These are phyloP conservation scores for Pantala flavescens DNA, from an alignment of 1,140 invertebrate genomes.

Conservation along the genomic window DNA sequence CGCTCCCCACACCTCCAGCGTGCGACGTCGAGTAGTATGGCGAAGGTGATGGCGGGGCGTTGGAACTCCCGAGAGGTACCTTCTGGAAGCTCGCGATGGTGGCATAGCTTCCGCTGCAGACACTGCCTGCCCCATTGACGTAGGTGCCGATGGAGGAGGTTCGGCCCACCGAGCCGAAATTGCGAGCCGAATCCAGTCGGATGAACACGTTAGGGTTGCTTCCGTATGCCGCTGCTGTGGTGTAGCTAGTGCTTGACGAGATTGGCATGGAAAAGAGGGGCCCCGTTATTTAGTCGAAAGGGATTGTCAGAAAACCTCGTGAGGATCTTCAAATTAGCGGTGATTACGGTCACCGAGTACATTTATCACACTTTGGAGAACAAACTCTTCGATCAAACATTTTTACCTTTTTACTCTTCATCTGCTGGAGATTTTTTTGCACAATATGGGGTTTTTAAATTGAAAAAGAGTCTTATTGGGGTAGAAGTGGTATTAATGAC, in stretches of 20 bases:
- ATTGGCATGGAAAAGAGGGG: neutral
- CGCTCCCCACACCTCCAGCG: neutral
- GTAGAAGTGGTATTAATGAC: no score
- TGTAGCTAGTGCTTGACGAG: slow-evolving; percentile 48
- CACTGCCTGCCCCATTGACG: slow-evolving; percentile 47
- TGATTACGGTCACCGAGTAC: no score
- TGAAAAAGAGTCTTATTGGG: no score
- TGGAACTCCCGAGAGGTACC: slow-evolving; percentile 39
- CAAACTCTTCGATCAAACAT: no score
- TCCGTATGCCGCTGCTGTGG: slow-evolving; percentile 50
- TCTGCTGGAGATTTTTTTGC: no score
- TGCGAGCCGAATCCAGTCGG: slow-evolving; percentile 45
- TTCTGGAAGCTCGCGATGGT: slow-evolving; percentile 67
- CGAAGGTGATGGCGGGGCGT: slow-evolving; percentile 45
- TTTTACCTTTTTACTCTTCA: no score
- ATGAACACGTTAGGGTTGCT: slow-evolving; percentile 60
- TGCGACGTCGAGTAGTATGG: slow-evolving; percentile 44
- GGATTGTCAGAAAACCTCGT: no score
- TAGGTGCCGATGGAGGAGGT: neutral
- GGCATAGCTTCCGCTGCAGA: slow-evolving; percentile 63
- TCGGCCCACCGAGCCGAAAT: neutral
- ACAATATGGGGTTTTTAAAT: no score
- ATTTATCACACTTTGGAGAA: no score
- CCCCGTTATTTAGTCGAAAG: neutral
- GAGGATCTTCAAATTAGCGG: no score